Conservation (phyloP, 2,797 vertebrate species). For the Oreochromis grahami region DNA sequence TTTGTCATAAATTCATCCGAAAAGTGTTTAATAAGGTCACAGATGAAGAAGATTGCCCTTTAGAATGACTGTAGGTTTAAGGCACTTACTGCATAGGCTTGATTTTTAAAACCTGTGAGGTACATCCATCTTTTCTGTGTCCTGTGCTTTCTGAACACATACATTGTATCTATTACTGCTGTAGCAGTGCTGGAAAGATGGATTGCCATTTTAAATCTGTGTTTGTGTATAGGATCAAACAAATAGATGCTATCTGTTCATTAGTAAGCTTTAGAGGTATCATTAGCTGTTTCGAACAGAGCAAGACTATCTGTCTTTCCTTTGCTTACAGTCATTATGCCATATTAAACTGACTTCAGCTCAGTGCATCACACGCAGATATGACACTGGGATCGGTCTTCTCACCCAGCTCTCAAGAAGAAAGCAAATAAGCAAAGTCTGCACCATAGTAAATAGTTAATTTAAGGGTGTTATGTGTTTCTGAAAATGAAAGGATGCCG, state of each 20-base stretch:
- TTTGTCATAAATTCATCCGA: not conserved
- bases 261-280: not conserved
- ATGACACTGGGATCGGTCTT: accelerated
- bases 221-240: not conserved
- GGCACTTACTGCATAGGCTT: not conserved
- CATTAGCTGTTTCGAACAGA: not conserved
- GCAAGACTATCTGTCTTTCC: not conserved
- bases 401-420: not conserved
- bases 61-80: not conserved
- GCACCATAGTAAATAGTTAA: not conserved
- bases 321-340: not conserved
- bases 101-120: not conserved
- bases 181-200: not conserved
- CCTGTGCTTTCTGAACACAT: not conserved
- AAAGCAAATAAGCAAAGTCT: not conserved
- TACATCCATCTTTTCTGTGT: not conserved
- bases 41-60: not conserved
- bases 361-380: not conserved
- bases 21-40: not conserved
- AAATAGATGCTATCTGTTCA: not conserved
- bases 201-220: not conserved
- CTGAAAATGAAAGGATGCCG: not conserved
- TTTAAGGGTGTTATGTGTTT: not conserved
- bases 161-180: not conserved
- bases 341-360: not conserved